Evolutionary conservation across 2,797 vertebrate genomes (phyloP).

Genomic region (Falco biarmicus): DNA sequence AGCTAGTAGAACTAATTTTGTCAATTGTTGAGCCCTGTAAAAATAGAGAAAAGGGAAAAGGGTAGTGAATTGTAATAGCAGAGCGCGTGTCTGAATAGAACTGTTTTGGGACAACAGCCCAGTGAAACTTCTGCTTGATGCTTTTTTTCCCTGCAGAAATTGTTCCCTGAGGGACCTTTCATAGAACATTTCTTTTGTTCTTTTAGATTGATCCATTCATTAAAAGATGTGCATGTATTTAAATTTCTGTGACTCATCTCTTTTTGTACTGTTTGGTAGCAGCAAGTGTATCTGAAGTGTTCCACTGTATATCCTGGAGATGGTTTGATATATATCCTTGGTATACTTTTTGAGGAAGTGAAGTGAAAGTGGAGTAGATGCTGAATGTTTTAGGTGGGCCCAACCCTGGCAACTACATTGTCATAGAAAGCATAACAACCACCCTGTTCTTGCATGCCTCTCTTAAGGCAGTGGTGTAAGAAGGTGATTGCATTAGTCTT

Average conservation of each 20-base stretch:
- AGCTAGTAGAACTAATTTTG: conserved; percentile 5
- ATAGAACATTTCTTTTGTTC: not conserved
- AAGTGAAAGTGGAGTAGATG: not conserved
- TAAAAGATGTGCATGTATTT: not conserved
- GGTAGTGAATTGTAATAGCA: not conserved
- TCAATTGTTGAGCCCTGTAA: not conserved
- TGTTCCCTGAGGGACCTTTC: not conserved
- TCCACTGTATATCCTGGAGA: not conserved
- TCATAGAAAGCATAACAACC: not conserved
- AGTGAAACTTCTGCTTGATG: not conserved
- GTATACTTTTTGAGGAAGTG: not conserved
- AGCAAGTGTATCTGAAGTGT: not conserved
- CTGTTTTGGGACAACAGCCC: not conserved
- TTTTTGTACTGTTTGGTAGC: not conserved
- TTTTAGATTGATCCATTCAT: not conserved
- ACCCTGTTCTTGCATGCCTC: not conserved
- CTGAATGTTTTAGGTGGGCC: not conserved
- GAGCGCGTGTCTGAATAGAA: not conserved
- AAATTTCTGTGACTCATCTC: not conserved
- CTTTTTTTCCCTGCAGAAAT: not conserved
- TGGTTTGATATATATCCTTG: not conserved
- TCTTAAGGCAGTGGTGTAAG: not conserved
- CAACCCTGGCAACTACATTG: not conserved
- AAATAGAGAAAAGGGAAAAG: not conserved
- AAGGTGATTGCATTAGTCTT: not conserved